These are phyloP conservation scores for Gymnoscelis rufifasciata DNA, from an alignment of 2,888 invertebrate species.

Conservation along the genomic window DNA sequence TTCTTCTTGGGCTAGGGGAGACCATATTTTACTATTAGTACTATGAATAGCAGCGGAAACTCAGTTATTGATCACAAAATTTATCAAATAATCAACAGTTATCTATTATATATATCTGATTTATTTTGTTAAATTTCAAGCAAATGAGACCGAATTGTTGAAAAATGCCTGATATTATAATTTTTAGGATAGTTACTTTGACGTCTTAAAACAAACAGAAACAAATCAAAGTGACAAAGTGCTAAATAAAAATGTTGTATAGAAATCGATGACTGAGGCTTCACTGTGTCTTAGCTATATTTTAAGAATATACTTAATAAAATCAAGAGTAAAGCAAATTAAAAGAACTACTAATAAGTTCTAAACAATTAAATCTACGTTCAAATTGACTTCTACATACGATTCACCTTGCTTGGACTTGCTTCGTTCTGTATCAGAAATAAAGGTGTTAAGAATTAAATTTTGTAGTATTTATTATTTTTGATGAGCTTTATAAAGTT, in stretches of 20 bases:
- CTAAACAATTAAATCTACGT: constrained; percentile 14
- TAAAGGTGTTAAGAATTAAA: constrained; percentile 30
- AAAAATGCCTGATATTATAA: too few species aligned
- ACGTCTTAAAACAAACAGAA: too few species aligned
- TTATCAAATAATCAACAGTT: not conserved
- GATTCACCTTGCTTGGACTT: constrained; percentile 54
- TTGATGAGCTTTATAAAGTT: too few species aligned
- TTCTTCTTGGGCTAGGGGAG: constrained; percentile 70
- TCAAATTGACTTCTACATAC: constrained; percentile 22
- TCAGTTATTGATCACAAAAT: not conserved
- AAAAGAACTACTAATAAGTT: constrained; percentile 15
- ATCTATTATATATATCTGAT: not conserved
- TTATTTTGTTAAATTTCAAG: too few species aligned
- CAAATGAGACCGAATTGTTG: too few species aligned
- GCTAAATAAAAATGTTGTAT: not conserved
- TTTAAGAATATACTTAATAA: not conserved
- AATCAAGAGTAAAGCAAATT: not conserved
- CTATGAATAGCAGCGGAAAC: constrained; percentile 8
- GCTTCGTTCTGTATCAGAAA: constrained; percentile 51
- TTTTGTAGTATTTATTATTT: constrained; percentile 12
- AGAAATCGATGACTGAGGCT: not conserved
- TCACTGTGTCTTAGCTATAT: not conserved
- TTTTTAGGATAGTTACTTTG: too few species aligned
- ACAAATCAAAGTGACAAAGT: too few species aligned
- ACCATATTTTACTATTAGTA: constrained; percentile 33